Evolutionary conservation across 2,888 invertebrate genomes (phyloP), one percentile per base, ranked within the genome.

Genomic region (Thera britannica): DNA sequence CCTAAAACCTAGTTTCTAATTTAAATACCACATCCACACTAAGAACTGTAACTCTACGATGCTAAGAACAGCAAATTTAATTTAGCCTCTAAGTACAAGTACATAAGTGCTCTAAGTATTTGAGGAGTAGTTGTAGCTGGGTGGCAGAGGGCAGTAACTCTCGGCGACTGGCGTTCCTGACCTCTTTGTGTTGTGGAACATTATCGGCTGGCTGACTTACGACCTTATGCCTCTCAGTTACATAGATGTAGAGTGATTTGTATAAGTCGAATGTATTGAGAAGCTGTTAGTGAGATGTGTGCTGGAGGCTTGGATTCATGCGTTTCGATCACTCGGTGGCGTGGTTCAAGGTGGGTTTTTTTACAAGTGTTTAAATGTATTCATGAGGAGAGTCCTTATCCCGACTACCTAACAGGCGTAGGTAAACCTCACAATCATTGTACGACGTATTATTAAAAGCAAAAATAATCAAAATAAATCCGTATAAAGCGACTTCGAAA

Each of bases 271-370:
- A 90, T 91, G 91, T 92, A 88, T 90, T 88, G 91, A 92, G 89
- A 93, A 93, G 93, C 93, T 93, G 92, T 90, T 84, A 86, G 92
- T 93, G 92, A 92, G 89, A 91, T 93, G 92, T 92, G 92, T 90
- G 90, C 92, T 91, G 89, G 92, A 92, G 92, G 91, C 91, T 91
- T 88, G 88, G 90, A 89, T 89, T 89, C 93, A 93, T 93, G 92
- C 93, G 92, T 85, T 88, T 92, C 92, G 86, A 90, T 93, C 93
- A 93, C 93, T 93, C 93, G 93, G 93, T 93, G 93, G 93, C 93
- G 93, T 94, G 94, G 93, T 92, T 88, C 88, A 85, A 88, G 88
- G 89, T 87, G 86, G 85, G 85, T 81, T 87, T 89, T 58, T 87
- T 87, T 90, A 92, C 90, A 90, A 88, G 92, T 92, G 92, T 92